Evolutionary conservation across 2,888 invertebrate species (phyloP), one percentile per base, ranked within the genome.

Genomic region (Drosophila anceps): DNA sequence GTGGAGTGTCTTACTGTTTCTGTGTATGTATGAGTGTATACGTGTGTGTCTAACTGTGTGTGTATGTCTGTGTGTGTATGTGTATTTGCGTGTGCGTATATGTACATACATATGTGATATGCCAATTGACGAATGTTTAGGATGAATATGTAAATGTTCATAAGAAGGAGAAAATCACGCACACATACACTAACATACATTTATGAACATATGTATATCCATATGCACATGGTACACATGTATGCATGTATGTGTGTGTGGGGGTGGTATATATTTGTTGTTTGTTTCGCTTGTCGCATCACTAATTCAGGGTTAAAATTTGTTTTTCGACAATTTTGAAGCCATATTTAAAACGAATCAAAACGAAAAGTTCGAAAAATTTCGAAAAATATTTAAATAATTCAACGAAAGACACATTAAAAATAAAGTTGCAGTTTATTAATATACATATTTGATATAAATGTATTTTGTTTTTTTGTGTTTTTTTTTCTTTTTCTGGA

Each of bases 391-490:
- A 53, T 53, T 53, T 33, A 33, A 51, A 58, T 9, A 68, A 54
- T 50, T 39, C 10, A 61, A 69, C 43, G 37, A 57, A 65, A 69
- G 33, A 50, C 62, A 66, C 57, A 33, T 73, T 65, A 31, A 72
- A 70, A 66, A 70, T 44, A 73, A 69, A 54, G 55, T 51, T 70
- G 41, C 50, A 73, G 69, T 64, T 51, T 48, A 48, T 50, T 18
- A 33, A 35, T 73, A n/a, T 10, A 48, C n/a, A 39, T 60, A 18
- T 27, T 54, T n/a, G 8, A 39, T 46, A 39, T 29, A 67, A 43
- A 43, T 59, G 24, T n/a, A 35, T 37, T 53, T 35, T 33, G 18
- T 51, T 20, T 50, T 31, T 29, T 31, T 0, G 24, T 24, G 2
- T 24, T 24, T 24, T 24, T 24, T 24, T 24, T 24, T 24, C 24